These are phyloP conservation scores for Sebastes cheni DNA, from an alignment of 2,797 vertebrate species.

Conservation along the genomic window DNA sequence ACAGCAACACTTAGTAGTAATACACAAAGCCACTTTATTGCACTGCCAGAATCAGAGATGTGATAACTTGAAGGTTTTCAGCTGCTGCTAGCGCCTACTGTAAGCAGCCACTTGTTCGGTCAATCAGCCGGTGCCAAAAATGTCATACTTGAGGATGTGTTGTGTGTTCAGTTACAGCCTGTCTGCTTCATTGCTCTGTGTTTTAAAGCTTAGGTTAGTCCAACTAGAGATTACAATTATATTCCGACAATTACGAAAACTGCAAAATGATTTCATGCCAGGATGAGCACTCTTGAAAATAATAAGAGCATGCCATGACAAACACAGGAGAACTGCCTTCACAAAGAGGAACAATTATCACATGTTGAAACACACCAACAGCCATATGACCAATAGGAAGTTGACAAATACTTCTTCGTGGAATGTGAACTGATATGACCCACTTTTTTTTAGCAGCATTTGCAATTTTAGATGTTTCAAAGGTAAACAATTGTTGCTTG, in stretches of 20 bases:
- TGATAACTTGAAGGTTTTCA: background rate
- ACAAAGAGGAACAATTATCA: constrained; percentile 18
- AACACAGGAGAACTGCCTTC: background rate
- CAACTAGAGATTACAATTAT: background rate
- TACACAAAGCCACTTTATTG: background rate
- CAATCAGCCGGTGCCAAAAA: background rate
- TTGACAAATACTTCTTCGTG: constrained; percentile 32
- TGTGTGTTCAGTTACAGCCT: background rate
- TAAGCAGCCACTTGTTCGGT: background rate
- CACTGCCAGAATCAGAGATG: constrained; percentile 1
- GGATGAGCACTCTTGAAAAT: background rate
- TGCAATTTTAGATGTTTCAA: background rate
- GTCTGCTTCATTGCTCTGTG: background rate
- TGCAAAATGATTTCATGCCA: background rate
- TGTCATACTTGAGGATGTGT: background rate
- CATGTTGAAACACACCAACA: constrained; percentile 37
- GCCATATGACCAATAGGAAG: constrained; percentile 42
- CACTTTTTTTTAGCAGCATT: constrained; percentile 19
- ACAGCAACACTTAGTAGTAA: background rate
- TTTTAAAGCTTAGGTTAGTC: background rate
- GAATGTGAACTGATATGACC: constrained; percentile 35
- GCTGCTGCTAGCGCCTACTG: background rate
- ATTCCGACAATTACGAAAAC: background rate
- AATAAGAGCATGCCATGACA: background rate
- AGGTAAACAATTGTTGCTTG: background rate